A percentile compares a stretch with the other conserved stretches of the same genome.
phyloP scores from a whole-genome alignment of 2,113 vertebrate genomes.

The Caranx melampygus region DNA sequence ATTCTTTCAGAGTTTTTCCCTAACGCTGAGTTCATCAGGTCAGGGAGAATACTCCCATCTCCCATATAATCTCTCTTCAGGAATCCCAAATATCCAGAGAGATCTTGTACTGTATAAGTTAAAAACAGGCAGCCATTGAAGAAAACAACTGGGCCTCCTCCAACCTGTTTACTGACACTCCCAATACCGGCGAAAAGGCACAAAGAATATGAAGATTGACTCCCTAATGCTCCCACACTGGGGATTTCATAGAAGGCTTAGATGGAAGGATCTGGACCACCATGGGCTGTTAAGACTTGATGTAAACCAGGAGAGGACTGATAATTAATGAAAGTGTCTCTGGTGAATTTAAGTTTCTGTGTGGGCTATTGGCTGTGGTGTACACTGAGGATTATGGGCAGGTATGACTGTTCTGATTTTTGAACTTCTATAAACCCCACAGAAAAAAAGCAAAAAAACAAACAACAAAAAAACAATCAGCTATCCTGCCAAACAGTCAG shows the following conservation, averaged over 20 bases:
- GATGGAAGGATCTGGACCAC: constrained; percentile 61
- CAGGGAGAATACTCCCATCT: constrained; percentile 70
- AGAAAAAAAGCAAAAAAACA: neutral
- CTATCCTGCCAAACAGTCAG: constrained; percentile 38
- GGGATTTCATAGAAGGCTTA: constrained; percentile 48
- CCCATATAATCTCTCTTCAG: constrained; percentile 50
- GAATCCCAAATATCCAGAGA: constrained; percentile 74
- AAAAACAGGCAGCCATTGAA: constrained; percentile 48
- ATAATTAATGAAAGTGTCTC: constrained; percentile 55
- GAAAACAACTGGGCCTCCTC: constrained; percentile 54
- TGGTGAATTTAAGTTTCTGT: constrained; percentile 34
- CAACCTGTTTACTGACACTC: constrained; percentile 63
- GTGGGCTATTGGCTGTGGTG: constrained; percentile 15
- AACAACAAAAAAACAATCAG: neutral
- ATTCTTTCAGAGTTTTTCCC: constrained; percentile 56
- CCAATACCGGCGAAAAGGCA: constrained; percentile 36
- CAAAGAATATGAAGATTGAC: constrained; percentile 61
- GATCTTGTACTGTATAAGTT: constrained; percentile 35
- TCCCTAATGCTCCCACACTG: constrained; percentile 58
- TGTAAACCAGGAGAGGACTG: constrained; percentile 33
- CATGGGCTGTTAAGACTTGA: constrained; percentile 42
- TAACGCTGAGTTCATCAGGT: constrained; percentile 50
- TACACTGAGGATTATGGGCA: constrained; percentile 1
- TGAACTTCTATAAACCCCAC: neutral
- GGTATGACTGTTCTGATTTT: neutral